Evolutionary conservation across 2,888 invertebrate genomes (phyloP), one percentile per base, ranked within the genome.

Genomic region (Lobophora halterata): DNA sequence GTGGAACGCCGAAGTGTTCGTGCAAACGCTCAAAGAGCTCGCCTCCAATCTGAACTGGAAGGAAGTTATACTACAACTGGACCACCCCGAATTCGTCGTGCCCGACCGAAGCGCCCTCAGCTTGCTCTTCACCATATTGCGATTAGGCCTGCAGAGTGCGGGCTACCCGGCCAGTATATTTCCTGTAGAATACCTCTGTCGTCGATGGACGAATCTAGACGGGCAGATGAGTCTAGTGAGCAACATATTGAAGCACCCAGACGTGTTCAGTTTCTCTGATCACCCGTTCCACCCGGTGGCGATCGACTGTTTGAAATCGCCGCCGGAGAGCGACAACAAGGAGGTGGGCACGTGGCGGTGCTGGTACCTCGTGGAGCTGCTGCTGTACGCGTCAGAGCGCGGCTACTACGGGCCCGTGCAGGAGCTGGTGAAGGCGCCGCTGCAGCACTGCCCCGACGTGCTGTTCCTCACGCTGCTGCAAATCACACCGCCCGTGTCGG

Each of bases 1-100:
- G 2, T 99, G 98, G 98, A 97, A 97, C 74, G 92, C 96, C 5
- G 98, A 98, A 67, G 91, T 97, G 34, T 97, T 98, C 70, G 94
- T 97, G 20, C 95, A 96, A 71, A 93, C 95, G n/a, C 81, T 97
- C 12, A 96, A 96, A 73, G 97, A 98, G 71, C 86, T 96, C 50
- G 94, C 94, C 51, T 93, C 96, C 1, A 94, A 92, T 64, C 79
- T 98, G 42, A 93, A 93, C 58, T 98, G 98, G 98, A 94, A 94
- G 66, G 97, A 97, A 65, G 96, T 99, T 0, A 93, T 98, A 52
- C 81, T 92, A 46, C 96, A 97, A 79, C 82, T 99, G 19, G 99
- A 99, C 72, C 95, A 98, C 75, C 90, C 93, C 1, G 96, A 96
- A 58, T 98, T 99, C 68, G 75, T 93, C 11, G 90, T 97, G 4